Evolutionary conservation across 2,888 invertebrate species (phyloP), one percentile per base, ranked within the genome.

Genomic region (Zaprionus lineosus): DNA sequence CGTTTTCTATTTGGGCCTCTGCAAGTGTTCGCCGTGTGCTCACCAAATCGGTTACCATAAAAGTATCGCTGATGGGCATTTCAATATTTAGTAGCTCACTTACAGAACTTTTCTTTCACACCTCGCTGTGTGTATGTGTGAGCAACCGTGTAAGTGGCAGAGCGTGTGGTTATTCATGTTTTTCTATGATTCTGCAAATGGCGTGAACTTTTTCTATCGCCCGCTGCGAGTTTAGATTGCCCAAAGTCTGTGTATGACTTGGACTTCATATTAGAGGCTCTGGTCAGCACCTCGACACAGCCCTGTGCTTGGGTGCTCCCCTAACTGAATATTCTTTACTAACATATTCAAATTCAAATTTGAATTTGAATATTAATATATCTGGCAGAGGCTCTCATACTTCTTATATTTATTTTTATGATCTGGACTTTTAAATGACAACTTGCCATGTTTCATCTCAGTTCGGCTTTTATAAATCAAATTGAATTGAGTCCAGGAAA

Each of bases 181-280:
- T n/a, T n/a, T 65, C 74, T 65, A 61, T 62, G 62, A 41, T 52
- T 52, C 77, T 84, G 86, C 70, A 77, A 79, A 60, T 81, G 86
- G 79, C 84, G 77, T 84, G 86, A 81, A 84, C 66, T 83, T 82
- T 65, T 57, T 47, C 28, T 52, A 61, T 12, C 31, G 34, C 84
- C 84, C 62, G 84, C 86, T 84, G 79, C 26, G 84, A 63, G 70
- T 73, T 65, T 47, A 63, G 77, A 85, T 67, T 71, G 66, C 39
- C 33, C 39, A 18, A 21, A 44, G 46, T 57, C 44, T 57, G 58
- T 41, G 37, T 26, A 46, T 59, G 67, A 41, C 59, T 66, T 37
- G 58, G 9, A 33, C 26, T 51, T 40, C 15, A 15, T 18, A 40
- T 21, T 8, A 24, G n/a, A 51, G 24, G 36, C n/a, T n/a, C n/a